phyloP scores from a whole-genome alignment of 2,113 vertebrate genomes.

The Genyomyrus donnyi region DNA sequence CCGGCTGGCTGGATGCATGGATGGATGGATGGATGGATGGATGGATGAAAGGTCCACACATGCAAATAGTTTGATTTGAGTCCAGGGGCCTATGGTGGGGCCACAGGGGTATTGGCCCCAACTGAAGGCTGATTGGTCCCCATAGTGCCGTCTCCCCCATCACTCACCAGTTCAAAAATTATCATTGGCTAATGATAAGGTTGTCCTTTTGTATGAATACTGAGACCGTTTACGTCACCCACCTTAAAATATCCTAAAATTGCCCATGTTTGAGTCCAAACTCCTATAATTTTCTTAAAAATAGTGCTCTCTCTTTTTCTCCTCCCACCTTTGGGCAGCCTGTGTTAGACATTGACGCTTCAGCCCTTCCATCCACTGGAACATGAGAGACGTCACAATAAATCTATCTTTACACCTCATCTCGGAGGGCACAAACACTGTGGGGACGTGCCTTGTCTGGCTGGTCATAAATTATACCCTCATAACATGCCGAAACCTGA shows the following conservation, averaged over 20 bases:
- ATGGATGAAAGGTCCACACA: neutral
- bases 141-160: neutral
- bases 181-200: neutral
- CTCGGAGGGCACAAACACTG: neutral
- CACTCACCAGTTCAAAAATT: neutral
- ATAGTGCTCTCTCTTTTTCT: neutral
- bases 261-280: neutral
- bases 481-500: neutral
- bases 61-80: neutral
- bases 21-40: neutral
- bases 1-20: neutral
- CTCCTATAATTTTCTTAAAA: neutral
- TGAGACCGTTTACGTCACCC: neutral
- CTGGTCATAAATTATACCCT: neutral
- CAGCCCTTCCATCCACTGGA: neutral
- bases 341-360: neutral
- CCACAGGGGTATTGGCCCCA: neutral
- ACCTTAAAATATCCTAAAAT: neutral
- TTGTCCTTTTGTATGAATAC: neutral
- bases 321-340: neutral
- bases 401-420: constrained; percentile 3
- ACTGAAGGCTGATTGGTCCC: neutral
- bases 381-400: neutral
- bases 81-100: neutral
- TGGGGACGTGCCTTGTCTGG: neutral